phyloP scores from a whole-genome alignment of 2,113 vertebrate species.

The Actenoides lindsayi region DNA sequence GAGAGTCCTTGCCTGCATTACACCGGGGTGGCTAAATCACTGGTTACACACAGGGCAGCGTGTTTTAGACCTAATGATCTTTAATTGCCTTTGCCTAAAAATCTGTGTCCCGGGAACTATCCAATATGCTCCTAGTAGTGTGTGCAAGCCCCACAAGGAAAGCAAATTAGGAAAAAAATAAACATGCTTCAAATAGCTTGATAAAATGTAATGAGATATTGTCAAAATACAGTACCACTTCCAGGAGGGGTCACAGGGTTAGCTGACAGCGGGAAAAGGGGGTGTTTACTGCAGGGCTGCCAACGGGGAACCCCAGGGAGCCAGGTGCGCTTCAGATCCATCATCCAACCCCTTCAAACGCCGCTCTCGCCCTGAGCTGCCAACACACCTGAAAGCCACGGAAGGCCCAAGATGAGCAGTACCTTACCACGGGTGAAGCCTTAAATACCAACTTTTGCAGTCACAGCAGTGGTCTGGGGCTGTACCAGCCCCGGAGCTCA shows the following conservation, averaged over 20 bases:
- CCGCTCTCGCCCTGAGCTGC: rapidly evolving
- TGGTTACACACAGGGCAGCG: background rate
- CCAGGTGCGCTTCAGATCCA: rapidly evolving
- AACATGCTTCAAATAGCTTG: background rate
- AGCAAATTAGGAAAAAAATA: background rate
- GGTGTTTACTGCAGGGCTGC: background rate
- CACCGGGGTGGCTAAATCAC: background rate
- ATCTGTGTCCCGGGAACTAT: background rate
- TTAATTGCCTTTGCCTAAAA: background rate
- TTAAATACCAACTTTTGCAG: background rate
- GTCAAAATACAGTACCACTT: background rate
- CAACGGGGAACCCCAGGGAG: rapidly evolving
- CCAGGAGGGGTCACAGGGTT: rapidly evolving
- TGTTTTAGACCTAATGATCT: background rate
- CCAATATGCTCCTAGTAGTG: background rate
- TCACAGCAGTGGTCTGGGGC: rapidly evolving
- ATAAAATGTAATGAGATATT: background rate
- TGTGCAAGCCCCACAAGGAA: background rate
- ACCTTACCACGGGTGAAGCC: background rate
- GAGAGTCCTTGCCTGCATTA: background rate
- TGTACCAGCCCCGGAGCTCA: rapidly evolving
- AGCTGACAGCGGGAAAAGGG: too few relatives aligned
- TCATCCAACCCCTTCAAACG: background rate
- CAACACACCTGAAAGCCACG: background rate
- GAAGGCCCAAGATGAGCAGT: background rate